Conservation (phyloP, 30 jellyfish, hydroid and myxozoan species). For the Aurelia aurita region DNA sequence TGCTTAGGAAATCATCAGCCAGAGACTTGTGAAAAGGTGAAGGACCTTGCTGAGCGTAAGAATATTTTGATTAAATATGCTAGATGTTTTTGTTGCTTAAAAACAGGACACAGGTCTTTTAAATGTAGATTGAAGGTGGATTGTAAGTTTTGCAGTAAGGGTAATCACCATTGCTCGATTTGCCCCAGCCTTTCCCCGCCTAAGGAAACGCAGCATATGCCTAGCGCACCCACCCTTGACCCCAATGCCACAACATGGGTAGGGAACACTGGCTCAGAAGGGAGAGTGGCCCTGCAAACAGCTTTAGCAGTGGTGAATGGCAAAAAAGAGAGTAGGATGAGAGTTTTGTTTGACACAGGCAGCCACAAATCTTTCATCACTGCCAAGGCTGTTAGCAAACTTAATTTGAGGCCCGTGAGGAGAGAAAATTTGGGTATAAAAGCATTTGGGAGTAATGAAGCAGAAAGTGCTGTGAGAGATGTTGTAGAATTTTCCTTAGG, state of each 20-base stretch:
- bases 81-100: constrained; percentile 39
- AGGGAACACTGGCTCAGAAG: constrained; percentile 57
- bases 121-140: constrained; percentile 9
- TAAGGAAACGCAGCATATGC: constrained; percentile 53
- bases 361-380: constrained; percentile 68
- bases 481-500: constrained; percentile 44
- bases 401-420: constrained; percentile 66
- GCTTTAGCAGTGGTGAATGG: constrained; percentile 70
- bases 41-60: constrained; percentile 26
- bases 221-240: constrained; percentile 23
- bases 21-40: constrained; percentile 23
- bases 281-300: constrained; percentile 77
- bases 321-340: constrained; percentile 55
- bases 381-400: constrained; percentile 67
- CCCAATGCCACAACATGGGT: constrained; percentile 36
- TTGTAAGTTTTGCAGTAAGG: constrained; percentile 10
- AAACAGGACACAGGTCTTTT: constrained; percentile 35
- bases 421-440: constrained; percentile 31
- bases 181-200: constrained; percentile 24
- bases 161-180: constrained; percentile 25
- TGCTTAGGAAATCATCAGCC: constrained; percentile 20
- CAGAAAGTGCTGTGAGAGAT: constrained; percentile 43
- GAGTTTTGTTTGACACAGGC: constrained; percentile 66
- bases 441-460: constrained; percentile 63
- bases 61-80: constrained; percentile 21